phyloP scores from a whole-genome alignment of 2,888 invertebrate genomes.

The Lycophotia porphyrea region DNA sequence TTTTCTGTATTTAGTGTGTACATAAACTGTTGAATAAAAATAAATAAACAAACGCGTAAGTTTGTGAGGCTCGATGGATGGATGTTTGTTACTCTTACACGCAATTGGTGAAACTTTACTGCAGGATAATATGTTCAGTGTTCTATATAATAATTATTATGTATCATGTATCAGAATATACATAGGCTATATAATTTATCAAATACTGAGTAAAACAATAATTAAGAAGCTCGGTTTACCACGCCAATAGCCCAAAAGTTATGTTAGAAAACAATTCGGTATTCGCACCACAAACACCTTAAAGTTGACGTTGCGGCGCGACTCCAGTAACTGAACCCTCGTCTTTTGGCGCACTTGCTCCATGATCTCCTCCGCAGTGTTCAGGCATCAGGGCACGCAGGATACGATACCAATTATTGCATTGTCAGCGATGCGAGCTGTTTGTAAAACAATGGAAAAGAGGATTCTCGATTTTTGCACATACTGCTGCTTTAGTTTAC shows the following conservation, averaged over 20 bases:
- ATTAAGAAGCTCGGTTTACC: no score
- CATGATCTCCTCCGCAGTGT: not conserved
- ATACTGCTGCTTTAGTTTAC: not conserved
- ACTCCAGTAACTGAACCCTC: not conserved
- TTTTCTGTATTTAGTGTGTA: no score
- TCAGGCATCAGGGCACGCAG: not conserved
- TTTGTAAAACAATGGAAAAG: not conserved
- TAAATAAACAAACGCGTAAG: no score
- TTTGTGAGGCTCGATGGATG: not conserved
- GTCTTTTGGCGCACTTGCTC: not conserved
- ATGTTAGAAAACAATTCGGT: not conserved
- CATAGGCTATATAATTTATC: not conserved
- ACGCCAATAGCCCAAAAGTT: not conserved
- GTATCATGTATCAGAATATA: not conserved
- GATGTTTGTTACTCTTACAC: not conserved
- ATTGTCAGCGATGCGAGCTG: accelerated
- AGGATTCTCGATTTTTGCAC: not conserved
- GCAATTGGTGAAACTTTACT: not conserved
- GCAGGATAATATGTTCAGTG: not conserved
- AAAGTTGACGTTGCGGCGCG: not conserved
- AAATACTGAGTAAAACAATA: not conserved
- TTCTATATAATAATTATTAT: no score
- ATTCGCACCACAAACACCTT: not conserved
- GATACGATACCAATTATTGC: not conserved
- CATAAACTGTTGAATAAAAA: no score